Conservation (phyloP, 1,140 invertebrate genomes). For the Saccostrea glomerata region DNA sequence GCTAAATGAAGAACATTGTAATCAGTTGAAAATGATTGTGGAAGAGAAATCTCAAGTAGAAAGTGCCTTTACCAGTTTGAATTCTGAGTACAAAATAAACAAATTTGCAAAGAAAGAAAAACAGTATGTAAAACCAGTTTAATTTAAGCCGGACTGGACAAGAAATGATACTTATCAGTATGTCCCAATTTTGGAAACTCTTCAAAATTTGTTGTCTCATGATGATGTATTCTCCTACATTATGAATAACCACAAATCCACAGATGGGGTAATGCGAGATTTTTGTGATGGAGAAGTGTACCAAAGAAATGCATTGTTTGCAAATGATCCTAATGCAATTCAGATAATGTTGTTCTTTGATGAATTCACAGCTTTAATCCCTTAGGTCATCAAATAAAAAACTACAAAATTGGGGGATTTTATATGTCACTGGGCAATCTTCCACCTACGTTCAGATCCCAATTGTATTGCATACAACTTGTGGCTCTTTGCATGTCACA, state of each 20-base stretch:
- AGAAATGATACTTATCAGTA: conserved; percentile 38
- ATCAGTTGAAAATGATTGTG: background rate
- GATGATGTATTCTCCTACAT: conserved; percentile 50
- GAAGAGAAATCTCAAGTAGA: conserved; percentile 26
- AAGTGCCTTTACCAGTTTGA: background rate
- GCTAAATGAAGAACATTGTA: background rate
- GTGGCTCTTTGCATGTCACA: conserved; percentile 29
- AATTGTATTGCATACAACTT: conserved; percentile 42
- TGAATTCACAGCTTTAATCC: conserved; percentile 46
- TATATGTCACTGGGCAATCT: conserved; percentile 46
- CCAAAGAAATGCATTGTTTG: conserved; percentile 31
- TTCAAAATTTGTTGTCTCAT: conserved; percentile 33
- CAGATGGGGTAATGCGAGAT: conserved; percentile 26
- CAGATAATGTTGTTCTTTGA: conserved; percentile 49
- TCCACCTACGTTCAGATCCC: conserved; percentile 43
- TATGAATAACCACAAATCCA: conserved; percentile 38
- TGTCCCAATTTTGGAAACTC: conserved; percentile 46
- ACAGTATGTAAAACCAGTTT: conserved; percentile 25
- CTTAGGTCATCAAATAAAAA: conserved; percentile 49
- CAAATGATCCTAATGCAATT: background rate
- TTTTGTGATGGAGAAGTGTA: conserved; percentile 51
- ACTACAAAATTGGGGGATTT: conserved; percentile 44
- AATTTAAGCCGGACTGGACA: background rate
- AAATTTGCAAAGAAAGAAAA: conserved; percentile 36
- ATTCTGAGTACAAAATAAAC: too few species aligned